Evolutionary conservation across 23 tunicate genomes (phyloP).

Genomic region (Styela clava): DNA sequence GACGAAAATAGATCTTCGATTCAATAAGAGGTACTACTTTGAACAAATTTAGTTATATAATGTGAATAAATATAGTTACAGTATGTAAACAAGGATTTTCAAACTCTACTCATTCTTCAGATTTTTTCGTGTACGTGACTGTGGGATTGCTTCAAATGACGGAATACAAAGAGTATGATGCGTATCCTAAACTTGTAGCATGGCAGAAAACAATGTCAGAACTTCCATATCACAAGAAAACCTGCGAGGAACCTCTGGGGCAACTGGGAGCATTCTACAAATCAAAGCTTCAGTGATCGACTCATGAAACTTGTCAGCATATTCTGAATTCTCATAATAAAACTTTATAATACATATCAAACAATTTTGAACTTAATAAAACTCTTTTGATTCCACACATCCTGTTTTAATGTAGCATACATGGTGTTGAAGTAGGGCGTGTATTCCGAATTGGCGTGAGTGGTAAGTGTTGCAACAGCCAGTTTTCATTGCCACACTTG

Average conservation of each 20-base stretch:
- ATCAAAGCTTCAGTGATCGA: background rate
- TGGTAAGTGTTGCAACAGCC: too few species aligned
- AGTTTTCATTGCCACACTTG: too few species aligned
- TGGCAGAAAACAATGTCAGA: slow-evolving; percentile 7
- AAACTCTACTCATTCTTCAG: background rate
- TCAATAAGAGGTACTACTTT: background rate
- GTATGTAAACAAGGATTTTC: too few species aligned
- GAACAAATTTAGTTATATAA: background rate
- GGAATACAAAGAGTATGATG: background rate
- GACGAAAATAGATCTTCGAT: background rate
- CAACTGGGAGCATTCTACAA: background rate
- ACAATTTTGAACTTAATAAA: background rate
- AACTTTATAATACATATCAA: background rate
- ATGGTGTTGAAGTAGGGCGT: too few species aligned
- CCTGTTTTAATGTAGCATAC: background rate
- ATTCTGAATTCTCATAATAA: too few species aligned
- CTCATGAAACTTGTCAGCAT: too few species aligned
- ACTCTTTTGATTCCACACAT: background rate
- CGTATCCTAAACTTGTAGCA: slow-evolving; percentile 17
- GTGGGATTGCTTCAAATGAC: slow-evolving; percentile 12
- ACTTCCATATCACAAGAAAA: slow-evolving; percentile 25
- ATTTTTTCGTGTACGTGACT: slow-evolving; percentile 16
- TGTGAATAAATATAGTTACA: too few species aligned
- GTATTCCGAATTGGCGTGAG: too few species aligned
- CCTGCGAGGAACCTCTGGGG: slow-evolving; percentile 18